Conservation (phyloP, 37 sponge, comb jelly and placozoan species). For the Hexactinellida sp. region DNA sequence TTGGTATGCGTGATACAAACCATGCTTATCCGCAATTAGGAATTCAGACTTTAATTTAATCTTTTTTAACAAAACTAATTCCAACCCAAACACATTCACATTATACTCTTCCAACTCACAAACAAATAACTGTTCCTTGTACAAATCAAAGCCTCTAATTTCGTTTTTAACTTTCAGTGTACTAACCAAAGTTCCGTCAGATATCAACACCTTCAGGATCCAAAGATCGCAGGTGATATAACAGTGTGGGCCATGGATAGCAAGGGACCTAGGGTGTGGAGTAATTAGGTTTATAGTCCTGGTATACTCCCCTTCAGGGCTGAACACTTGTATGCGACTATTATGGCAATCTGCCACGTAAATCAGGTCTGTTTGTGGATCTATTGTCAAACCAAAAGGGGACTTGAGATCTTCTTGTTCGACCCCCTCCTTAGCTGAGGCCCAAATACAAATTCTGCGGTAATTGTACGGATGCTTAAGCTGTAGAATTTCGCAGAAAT, state of each 20-base stretch:
- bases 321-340: background rate
- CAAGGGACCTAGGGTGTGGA: background rate
- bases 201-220: background rate
- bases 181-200: background rate
- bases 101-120: constrained; percentile 3
- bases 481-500: constrained; percentile 9
- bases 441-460: background rate
- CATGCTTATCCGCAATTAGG: background rate
- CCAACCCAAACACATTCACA: background rate
- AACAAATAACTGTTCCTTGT: background rate
- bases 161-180: background rate
- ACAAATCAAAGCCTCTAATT: background rate
- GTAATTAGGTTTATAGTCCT: background rate
- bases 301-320: background rate
- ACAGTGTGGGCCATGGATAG: background rate
- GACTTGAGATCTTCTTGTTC: background rate
- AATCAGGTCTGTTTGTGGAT: background rate
- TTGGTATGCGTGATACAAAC: background rate
- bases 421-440: background rate
- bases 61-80: background rate
- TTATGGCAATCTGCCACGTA: background rate
- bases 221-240: background rate
- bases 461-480: background rate
- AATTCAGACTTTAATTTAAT: background rate
- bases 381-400: background rate